A percentile compares a stretch with the other conserved stretches of the same genome.
phyloP scores from a whole-genome alignment of 2,888 invertebrate genomes.

The Pogonocherus hispidulus region DNA sequence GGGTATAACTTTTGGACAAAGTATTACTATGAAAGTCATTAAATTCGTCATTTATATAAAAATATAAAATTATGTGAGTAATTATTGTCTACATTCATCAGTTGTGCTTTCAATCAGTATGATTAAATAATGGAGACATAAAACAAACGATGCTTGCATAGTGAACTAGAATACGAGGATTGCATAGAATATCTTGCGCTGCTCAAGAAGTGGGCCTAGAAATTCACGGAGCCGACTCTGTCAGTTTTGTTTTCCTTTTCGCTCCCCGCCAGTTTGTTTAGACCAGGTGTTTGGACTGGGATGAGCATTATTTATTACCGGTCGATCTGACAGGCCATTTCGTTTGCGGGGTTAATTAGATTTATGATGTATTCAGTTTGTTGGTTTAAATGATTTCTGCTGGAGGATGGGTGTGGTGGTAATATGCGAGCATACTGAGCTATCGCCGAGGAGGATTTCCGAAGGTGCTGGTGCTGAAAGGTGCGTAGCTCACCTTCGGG shows the following conservation, averaged over 20 bases:
- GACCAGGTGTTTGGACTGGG: slow-evolving; percentile 61
- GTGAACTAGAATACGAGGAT: no score
- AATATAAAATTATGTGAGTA: no score
- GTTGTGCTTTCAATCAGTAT: no score
- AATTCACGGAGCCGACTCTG: background rate
- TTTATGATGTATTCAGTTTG: slow-evolving; percentile 65
- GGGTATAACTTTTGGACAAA: no score
- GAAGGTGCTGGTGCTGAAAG: background rate
- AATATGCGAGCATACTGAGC: slow-evolving; percentile 28
- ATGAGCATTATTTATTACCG: slow-evolving; percentile 62
- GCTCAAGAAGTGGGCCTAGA: background rate
- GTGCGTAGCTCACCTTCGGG: no score
- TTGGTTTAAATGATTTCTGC: slow-evolving; percentile 62
- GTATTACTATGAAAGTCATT: no score
- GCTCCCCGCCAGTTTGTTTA: slow-evolving; percentile 55
- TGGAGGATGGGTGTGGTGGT: slow-evolving; percentile 59
- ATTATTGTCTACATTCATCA: no score
- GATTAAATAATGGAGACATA: no score
- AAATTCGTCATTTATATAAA: no score
- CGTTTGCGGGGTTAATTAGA: slow-evolving; percentile 67
- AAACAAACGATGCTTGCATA: no score
- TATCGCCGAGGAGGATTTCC: slow-evolving; percentile 16
- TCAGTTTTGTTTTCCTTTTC: slow-evolving; percentile 36
- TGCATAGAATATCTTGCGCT: no score
- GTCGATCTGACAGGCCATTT: slow-evolving; percentile 64